Evolutionary conservation across 2,888 invertebrate genomes (phyloP).

Genomic region (Philereme transversata): DNA sequence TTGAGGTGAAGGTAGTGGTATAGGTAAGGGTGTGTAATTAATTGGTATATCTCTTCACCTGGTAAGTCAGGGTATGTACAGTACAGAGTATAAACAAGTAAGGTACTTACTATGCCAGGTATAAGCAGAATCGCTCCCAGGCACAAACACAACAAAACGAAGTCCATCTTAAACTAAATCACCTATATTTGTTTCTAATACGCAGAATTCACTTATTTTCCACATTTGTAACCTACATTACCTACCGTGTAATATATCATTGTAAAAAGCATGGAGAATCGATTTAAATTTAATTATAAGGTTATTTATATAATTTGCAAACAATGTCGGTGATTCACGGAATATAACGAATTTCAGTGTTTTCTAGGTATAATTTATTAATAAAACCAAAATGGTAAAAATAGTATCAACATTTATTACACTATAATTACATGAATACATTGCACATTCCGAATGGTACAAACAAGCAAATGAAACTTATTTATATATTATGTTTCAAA

Average conservation of each 20-base stretch:
- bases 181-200: background rate
- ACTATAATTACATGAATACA: slow-evolving; percentile 17
- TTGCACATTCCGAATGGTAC: slow-evolving; percentile 16
- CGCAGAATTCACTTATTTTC: slow-evolving; percentile 9
- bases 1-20: too few species aligned
- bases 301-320: slow-evolving; percentile 21
- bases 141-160: slow-evolving; percentile 13
- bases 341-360: background rate
- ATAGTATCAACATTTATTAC: slow-evolving; percentile 27
- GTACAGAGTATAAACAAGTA: too few species aligned
- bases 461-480: slow-evolving; percentile 11
- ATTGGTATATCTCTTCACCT: too few species aligned
- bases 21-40: too few species aligned
- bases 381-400: slow-evolving; percentile 9
- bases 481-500: background rate
- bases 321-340: background rate
- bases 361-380: slow-evolving; percentile 1
- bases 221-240: slow-evolving; percentile 12
- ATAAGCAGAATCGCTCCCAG: slow-evolving; percentile 5
- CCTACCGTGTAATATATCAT: slow-evolving; percentile 12
- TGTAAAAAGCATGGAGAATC: slow-evolving; percentile 15
- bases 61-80: too few species aligned
- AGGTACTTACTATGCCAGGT: slow-evolving; percentile 14
- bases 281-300: slow-evolving; percentile 22
- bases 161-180: slow-evolving; percentile 15